Evolutionary conservation across 2,888 invertebrate genomes (phyloP).

Genomic region (Drosophila paracracens): DNA sequence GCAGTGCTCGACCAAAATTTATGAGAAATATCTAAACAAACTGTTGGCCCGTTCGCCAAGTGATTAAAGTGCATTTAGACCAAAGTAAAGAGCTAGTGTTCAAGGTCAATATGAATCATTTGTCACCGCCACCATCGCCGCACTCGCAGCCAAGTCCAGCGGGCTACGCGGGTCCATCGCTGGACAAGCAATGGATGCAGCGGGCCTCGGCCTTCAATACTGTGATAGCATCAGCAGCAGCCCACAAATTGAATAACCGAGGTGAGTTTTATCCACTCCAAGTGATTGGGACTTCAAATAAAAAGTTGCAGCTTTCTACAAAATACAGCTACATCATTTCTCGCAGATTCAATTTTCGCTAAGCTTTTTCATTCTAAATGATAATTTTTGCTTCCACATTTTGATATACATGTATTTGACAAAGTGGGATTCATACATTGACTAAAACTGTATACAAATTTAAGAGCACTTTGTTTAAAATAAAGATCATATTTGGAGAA

Average conservation of each 20-base stretch:
- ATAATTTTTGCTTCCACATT: background rate
- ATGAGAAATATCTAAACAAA: conserved; percentile 21
- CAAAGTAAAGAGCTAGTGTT: conserved; percentile 34
- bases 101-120: conserved; percentile 82
- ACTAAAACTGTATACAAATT: background rate
- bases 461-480: background rate
- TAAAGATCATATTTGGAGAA: background rate
- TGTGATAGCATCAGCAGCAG: conserved; percentile 84
- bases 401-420: background rate
- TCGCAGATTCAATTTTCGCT: background rate
- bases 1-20: conserved; percentile 14
- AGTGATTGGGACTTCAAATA: background rate
- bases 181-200: conserved; percentile 85
- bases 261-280: conserved; percentile 69
- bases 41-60: conserved; percentile 34
- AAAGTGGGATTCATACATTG: background rate
- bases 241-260: conserved; percentile 82
- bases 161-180: conserved; percentile 69
- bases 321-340: background rate
- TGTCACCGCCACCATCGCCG: conserved; percentile 85
- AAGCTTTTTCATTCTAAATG: background rate
- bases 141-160: conserved; percentile 82
- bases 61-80: conserved; percentile 29
- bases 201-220: conserved; percentile 84
- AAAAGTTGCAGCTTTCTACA: background rate